Evolutionary conservation across 2,888 invertebrate genomes (phyloP), one percentile per base, ranked within the genome.

Genomic region (Brachyptera putata): DNA sequence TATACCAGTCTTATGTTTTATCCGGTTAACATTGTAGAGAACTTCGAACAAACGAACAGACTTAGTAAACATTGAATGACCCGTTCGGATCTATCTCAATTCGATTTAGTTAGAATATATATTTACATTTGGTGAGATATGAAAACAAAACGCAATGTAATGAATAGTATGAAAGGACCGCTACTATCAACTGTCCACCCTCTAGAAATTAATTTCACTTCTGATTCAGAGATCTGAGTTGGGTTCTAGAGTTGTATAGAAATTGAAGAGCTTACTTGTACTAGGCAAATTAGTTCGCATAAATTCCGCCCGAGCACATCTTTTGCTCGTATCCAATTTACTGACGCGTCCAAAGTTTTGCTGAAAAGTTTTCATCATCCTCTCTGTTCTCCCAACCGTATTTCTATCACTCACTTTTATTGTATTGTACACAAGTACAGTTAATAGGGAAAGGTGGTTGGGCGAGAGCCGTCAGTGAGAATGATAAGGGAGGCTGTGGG

Each of bases 321-420:
- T 49, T 49, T 26, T 26, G 49, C 26, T 26, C 24, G 49, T 26
- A 26, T 49, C 49, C 49, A 49, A 49, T 49, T 26, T 49, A 49
- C 49, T 26, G 49, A 49, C 49, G 49, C 49, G n/a, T 49, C 49
- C 30, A 16, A 49, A 49, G 30, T 26, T 49, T 49, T 49, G 49
- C 49, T n/a, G 26, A 49, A 41, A 49, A 49, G 49, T 49, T 49
- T 26, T 49, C 49, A 24, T 49, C 49, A 30, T 49, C 24, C 49
- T 30, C n/a, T n/a, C 49, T 49, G 26, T 16, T 26, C 49, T 49
- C 49, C 26, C 49, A 26, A 2, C 30, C 30, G 25, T 9, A 26
- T 26, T 49, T 49, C 49, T 49, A 49, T 49, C 49, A 49, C 49
- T 49, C 49, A 49, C 49, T 49, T 49, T 49, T 49, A 49, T 49